Percentiles rank a stretch among this genome's conserved stretches.
phyloP scores from a whole-genome alignment of 2,113 vertebrate genomes.

The Picathartes gymnocephalus region DNA sequence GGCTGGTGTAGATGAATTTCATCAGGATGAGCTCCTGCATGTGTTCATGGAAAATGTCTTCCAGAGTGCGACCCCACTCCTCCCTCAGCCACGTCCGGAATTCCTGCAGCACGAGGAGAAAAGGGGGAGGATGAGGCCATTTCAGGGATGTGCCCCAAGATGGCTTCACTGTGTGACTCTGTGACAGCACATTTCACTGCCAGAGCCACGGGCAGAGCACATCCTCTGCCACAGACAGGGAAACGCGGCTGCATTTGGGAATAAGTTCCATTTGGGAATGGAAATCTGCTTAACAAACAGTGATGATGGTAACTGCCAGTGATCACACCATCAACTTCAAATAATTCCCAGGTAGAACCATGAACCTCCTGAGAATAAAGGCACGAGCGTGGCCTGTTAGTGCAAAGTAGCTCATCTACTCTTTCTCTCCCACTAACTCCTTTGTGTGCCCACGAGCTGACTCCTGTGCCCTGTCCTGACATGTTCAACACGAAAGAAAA shows the following conservation, averaged over 20 bases:
- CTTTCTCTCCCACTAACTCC: neutral
- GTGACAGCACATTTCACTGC: neutral
- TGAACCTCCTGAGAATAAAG: neutral
- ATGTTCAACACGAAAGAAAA: neutral
- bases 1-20: constrained; percentile 99
- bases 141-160: neutral
- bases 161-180: neutral
- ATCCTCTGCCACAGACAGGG: neutral
- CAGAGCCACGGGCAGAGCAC: neutral
- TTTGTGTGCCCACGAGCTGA: neutral
- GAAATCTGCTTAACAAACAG: neutral
- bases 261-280: neutral
- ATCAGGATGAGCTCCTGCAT: constrained; percentile 99
- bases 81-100: constrained; percentile 97
- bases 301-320: neutral
- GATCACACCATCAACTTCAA: neutral
- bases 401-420: neutral
- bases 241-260: neutral
- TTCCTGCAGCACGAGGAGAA: constrained; percentile 74
- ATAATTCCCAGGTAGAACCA: neutral
- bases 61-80: constrained; percentile 94
- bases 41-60: constrained; percentile 98
- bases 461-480: neutral
- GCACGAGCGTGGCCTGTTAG: neutral
- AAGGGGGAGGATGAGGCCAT: neutral